Conservation (phyloP, 2,113 vertebrate genomes). For the Motacilla alba region DNA sequence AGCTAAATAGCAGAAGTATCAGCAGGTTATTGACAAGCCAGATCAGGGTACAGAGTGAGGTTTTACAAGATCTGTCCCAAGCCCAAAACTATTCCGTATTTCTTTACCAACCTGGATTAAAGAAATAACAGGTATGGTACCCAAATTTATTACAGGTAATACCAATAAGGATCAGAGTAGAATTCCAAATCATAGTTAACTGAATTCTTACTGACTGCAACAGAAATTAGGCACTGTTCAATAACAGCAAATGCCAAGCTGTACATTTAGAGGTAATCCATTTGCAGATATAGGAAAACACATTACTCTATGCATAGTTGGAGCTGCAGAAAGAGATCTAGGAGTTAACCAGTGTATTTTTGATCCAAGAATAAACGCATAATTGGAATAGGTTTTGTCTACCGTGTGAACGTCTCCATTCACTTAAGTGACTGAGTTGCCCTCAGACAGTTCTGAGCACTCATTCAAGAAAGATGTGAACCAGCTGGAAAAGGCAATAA, state of each 20-base stretch:
- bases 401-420: background rate
- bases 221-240: background rate
- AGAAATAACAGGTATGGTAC: background rate
- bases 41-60: background rate
- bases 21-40: background rate
- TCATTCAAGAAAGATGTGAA: background rate
- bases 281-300: background rate
- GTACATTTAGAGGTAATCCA: background rate
- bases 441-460: background rate
- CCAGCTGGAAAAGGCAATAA: background rate
- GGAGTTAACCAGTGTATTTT: background rate
- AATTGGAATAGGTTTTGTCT: background rate
- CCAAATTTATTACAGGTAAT: background rate
- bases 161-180: background rate
- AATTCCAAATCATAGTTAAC: background rate
- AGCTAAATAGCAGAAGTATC: background rate
- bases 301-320: background rate
- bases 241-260: background rate
- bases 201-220: background rate
- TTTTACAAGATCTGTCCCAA: background rate
- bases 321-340: background rate
- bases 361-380: background rate
- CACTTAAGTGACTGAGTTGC: background rate
- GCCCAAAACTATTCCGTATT: background rate
- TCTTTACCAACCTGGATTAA: background rate